Conservation (phyloP, 2,113 vertebrate genomes). For the Nycticorax nycticorax region DNA sequence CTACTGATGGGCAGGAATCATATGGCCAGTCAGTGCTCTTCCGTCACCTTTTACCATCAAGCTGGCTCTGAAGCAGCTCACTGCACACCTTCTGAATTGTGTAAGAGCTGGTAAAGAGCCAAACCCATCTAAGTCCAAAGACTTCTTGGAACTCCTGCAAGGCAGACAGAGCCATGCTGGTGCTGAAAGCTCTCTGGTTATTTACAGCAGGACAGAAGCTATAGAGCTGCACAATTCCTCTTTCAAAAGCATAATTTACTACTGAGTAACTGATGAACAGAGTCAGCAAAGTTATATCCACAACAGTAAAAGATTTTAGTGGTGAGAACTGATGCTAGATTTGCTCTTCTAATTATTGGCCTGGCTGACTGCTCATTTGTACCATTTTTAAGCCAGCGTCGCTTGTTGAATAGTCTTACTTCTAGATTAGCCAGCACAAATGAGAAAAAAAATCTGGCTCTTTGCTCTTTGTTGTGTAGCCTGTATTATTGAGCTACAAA, state of each 20-base stretch:
- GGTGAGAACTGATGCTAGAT: background rate
- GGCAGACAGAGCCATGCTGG: background rate
- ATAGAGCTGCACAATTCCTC: background rate
- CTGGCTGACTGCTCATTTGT: background rate
- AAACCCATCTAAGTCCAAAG: background rate
- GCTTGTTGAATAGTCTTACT: background rate
- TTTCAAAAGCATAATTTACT: background rate
- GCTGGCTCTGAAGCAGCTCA: background rate
- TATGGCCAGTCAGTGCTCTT: background rate
- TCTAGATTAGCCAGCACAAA: background rate
- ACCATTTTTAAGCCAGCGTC: background rate
- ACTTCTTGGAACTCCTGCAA: background rate
- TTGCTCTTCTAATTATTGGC: background rate
- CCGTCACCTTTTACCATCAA: background rate
- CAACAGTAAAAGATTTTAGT: background rate
- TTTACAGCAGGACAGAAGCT: background rate
- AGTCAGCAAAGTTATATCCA: background rate
- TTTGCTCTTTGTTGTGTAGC: background rate
- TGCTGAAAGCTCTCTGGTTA: background rate
- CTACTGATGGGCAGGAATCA: background rate
- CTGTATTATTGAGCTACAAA: background rate
- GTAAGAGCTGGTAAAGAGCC: background rate
- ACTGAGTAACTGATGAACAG: background rate
- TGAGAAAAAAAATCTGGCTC: background rate
- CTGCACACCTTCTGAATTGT: background rate